Base-by-base conservation (phyloP, 2,797 vertebrate genomes). In the Mareca penelope region DNA sequence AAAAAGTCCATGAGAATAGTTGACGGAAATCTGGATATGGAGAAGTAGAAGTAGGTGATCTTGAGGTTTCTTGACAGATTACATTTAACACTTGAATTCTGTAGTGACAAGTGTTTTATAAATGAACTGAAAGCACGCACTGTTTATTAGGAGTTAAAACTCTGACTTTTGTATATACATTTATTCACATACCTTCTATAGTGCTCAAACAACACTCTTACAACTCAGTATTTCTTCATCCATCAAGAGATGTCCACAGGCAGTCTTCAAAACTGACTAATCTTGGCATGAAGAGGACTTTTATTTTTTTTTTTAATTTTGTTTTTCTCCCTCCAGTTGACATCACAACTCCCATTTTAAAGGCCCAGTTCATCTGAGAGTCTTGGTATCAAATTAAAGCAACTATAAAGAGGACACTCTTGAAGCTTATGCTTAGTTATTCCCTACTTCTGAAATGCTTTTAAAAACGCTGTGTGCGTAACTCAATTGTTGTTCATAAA, bases 181-280 rank as follows among this genome's bases (percentile, higher is more conserved):
- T 94, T 90, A 95, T 89, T 94, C 60, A 83, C 67, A 93, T 57
- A 87, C 42, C 53, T 87, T 85, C 37, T 59, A 46, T 35, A 88
- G 60, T 57, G 86, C 59, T 94, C 85, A 83, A 63, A 92, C 60
- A 29, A 95, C 37, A 75, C 9, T 61, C 53, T 56, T 29, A 1
- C 6, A 94, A 53, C 14, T 72, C 7, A 44, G 40, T 67, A 89
- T 85, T 76, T 75, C 70, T 92, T 95, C 91, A 90, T 93, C 60
- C 52, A 50, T 64, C 85, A 94, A 90, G 72, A 39, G 63, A 71
- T 44, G 69, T 91, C 88, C 72, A 42, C 24, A 53, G 33, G 73
- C 37, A 85, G 67, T 85, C 92, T 95, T 96, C 89, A 82, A 86
- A 93, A 89, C 35, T 77, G 56, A 87, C 64, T 94, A 29, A 90